Percentiles rank a stretch among this genome's conserved stretches.
phyloP scores from a whole-genome alignment of 2,888 invertebrate species.

The Blomia tropicalis region DNA sequence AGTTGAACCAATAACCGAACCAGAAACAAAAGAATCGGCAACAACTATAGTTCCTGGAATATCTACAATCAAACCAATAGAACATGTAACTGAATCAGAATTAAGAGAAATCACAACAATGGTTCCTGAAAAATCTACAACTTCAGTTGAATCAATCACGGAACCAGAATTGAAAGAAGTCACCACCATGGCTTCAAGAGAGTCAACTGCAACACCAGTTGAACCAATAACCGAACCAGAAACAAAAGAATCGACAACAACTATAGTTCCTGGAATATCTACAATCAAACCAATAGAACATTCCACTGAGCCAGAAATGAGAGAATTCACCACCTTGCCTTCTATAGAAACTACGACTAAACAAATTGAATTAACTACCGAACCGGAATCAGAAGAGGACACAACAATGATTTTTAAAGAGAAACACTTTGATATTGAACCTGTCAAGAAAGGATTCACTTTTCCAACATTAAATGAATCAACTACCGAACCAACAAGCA shows the following conservation, averaged over 20 bases:
- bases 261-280: too few species aligned
- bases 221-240: background rate
- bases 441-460: background rate
- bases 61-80: background rate
- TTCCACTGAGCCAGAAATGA: too few species aligned
- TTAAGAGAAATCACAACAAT: background rate
- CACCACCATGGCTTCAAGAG: background rate
- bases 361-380: background rate
- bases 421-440: background rate
- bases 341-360: background rate
- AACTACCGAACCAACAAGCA: background rate
- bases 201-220: background rate
- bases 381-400: constrained; percentile 28
- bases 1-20: background rate
- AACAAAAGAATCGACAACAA: too few species aligned
- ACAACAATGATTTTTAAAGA: constrained; percentile 18
- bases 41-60: background rate
- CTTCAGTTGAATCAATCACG: background rate
- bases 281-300: too few species aligned
- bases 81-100: background rate
- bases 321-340: too few species aligned
- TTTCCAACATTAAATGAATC: background rate
- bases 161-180: background rate
- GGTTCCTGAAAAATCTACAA: background rate
- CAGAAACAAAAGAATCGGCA: background rate